A percentile compares a stretch with the other conserved stretches of the same genome.
These are phyloP conservation scores for Amphiduros pacificus DNA, from an alignment of 2,888 invertebrate species.

Conservation along the genomic window DNA sequence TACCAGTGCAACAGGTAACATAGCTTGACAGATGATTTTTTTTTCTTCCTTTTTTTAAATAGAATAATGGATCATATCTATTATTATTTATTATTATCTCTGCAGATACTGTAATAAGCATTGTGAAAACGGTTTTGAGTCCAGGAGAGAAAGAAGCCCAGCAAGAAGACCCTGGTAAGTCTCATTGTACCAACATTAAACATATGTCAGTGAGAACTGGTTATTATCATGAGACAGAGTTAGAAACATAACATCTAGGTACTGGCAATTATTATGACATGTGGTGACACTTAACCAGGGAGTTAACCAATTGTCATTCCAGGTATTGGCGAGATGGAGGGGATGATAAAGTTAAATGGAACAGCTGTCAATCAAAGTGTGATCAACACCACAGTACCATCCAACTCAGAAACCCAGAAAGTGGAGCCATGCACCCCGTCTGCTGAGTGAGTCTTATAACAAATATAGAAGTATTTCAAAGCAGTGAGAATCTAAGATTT, in stretches of 20 bases:
- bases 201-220: background rate
- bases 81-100: background rate
- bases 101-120: slow-evolving; percentile 31
- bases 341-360: slow-evolving; percentile 1
- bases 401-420: background rate
- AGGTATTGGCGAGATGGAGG: background rate
- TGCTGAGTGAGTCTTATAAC: slow-evolving; percentile 3
- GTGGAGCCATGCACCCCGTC: slow-evolving; percentile 9
- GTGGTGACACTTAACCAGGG: too few species aligned
- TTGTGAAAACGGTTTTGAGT: slow-evolving; percentile 31
- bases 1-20: slow-evolving; percentile 21
- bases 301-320: too few species aligned
- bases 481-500: too few species aligned
- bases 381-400: background rate
- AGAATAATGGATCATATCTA: too few species aligned
- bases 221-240: too few species aligned
- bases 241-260: too few species aligned
- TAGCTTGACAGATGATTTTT: background rate
- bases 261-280: too few species aligned
- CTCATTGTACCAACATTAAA: too few species aligned
- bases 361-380: slow-evolving; percentile 5
- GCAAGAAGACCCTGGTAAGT: background rate
- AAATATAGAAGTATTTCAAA: too few species aligned
- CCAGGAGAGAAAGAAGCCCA: slow-evolving; percentile 9
- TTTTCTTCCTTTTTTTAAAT: background rate